Evolutionary conservation across 1,140 invertebrate species (phyloP), one percentile per base, ranked within the genome.

Genomic region (Melipona quadrifasciata): DNA sequence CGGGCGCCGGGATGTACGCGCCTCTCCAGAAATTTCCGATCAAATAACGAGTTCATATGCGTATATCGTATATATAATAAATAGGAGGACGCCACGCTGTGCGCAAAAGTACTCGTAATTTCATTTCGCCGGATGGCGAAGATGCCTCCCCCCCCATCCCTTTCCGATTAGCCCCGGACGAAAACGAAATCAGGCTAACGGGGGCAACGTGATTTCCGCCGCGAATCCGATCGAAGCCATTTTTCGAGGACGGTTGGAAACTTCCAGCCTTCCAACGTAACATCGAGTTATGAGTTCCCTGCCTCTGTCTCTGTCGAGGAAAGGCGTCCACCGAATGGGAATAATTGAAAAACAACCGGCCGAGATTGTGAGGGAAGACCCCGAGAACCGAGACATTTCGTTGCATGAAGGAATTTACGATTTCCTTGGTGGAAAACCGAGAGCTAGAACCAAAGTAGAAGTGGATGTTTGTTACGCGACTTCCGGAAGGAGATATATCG

Each of bases 1-100:
- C 0, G 5, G 39, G 57, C 1, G 53, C 31, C 6, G 14, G 39
- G 39, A 17, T 16, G 51, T 3, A 76, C 34, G 27, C 57, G 27
- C 57, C 65, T 34, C n/a, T n/a, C n/a, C 8, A 31, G 34, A 27
- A 71, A 24, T 70, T 70, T 31, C 12, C 16, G 21, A 80, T 57
- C 67, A 67, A 14, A 24, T 73, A 72, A 80, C 34, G 31, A 73
- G 55, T 73, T 80, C 68, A 79, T 57, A 51, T 12, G 67, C 51
- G 65, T 55, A 17, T 67, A 55, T 79, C 47, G 51, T 21, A 61
- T 65, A 57, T 55, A 27, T 64, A n/a, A n/a, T n/a, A n/a, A 80
- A 57, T 53, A 31, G 65, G 10, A 11, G 8, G 4, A 68, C 65
- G 47, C 21, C 12, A 24, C 21, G 47, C 51, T 17, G 34, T 11